A percentile compares a stretch with the other conserved stretches of the same genome.
phyloP scores from a whole-genome alignment of 2,113 vertebrate species.

The Heloderma charlesbogerti region DNA sequence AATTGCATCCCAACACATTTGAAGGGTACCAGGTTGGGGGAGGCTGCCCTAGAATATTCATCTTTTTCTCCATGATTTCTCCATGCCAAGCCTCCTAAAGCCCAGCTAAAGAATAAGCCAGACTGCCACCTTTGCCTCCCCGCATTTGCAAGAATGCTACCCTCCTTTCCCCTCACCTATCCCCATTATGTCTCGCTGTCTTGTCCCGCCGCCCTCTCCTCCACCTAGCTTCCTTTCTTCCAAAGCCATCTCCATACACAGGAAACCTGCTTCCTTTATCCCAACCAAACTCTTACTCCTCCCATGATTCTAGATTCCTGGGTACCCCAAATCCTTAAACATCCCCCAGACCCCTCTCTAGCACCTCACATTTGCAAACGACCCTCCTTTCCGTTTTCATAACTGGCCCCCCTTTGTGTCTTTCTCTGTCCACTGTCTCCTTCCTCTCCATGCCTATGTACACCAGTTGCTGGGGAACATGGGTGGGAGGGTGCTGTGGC shows the following conservation, averaged over 20 bases:
- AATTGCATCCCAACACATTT: too few species aligned
- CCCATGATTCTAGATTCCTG: background rate
- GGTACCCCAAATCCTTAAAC: background rate
- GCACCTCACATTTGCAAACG: background rate
- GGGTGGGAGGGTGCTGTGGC: too few species aligned
- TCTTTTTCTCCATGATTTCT: too few species aligned
- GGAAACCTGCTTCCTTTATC: background rate
- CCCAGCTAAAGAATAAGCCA: too few species aligned
- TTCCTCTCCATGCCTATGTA: too few species aligned
- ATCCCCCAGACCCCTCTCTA: background rate
- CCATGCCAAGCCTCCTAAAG: too few species aligned
- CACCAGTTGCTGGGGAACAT: too few species aligned
- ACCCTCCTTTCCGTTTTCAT: background rate
- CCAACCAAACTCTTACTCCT: background rate
- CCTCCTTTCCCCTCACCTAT: background rate
- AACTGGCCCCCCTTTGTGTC: background rate
- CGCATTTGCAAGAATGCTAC: too few species aligned
- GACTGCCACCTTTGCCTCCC: too few species aligned
- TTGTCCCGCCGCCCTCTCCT: background rate
- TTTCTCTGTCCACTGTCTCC: too few species aligned
- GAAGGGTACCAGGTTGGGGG: too few species aligned
- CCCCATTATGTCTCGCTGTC: background rate
- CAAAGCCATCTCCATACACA: background rate
- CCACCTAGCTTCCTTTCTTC: background rate
- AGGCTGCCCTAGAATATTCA: too few species aligned